phyloP scores from a whole-genome alignment of 2,888 invertebrate species.

The Temnothorax rugatulus region DNA sequence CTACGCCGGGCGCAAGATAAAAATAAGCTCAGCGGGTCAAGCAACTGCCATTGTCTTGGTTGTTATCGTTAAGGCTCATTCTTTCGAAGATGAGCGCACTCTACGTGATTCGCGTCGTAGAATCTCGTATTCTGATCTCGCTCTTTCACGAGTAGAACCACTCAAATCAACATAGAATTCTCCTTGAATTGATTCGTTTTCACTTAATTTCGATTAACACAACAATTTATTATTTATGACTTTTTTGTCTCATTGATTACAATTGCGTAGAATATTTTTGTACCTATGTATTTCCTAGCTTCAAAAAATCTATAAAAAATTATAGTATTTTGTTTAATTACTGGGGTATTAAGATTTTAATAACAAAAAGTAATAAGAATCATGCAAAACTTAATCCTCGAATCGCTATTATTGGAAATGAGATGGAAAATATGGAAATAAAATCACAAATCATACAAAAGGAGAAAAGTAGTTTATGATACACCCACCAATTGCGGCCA shows the following conservation, averaged over 20 bases:
- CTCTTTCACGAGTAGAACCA: not conserved
- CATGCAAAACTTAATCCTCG: not conserved
- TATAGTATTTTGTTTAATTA: not conserved
- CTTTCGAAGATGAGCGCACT: conserved; percentile 58
- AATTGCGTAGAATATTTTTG: not conserved
- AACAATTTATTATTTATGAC: not conserved
- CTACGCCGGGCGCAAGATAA: conserved; percentile 19
- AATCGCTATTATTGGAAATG: not conserved
- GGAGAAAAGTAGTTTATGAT: not conserved
- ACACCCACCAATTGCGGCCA: conserved; percentile 88
- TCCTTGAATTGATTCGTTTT: not conserved
- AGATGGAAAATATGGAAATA: not conserved
- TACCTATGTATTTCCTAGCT: not conserved
- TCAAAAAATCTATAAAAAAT: conserved; percentile 20
- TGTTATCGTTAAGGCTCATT: conserved; percentile 68
- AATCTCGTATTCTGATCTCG: conserved; percentile 24
- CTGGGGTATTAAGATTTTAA: not conserved
- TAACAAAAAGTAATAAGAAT: not conserved
- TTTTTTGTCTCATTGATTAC: not conserved
- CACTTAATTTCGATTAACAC: conserved; percentile 11
- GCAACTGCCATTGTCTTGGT: conserved; percentile 61
- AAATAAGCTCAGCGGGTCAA: conserved; percentile 61
- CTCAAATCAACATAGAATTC: conserved; percentile 6
- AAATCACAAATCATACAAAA: not conserved
- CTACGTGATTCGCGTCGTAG: conserved; percentile 66